Evolutionary conservation across 2,888 invertebrate species (phyloP).

Genomic region (Coecobrya sp.): DNA sequence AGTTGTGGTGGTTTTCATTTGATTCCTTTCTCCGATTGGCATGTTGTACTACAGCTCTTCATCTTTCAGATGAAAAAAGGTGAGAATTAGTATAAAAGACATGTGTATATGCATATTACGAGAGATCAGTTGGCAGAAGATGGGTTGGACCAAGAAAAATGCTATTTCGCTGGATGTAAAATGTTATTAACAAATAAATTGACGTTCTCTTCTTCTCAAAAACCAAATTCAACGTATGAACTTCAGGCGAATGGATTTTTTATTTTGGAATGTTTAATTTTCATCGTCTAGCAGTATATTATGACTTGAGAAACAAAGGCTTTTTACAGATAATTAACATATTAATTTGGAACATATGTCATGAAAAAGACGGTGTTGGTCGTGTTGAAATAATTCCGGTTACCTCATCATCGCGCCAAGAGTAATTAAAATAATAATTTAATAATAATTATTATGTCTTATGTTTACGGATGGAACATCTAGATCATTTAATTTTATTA

Average conservation of each 20-base stretch:
- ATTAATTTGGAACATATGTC: slow-evolving; percentile 43
- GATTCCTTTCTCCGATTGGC: slow-evolving; percentile 67
- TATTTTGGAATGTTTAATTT: slow-evolving; percentile 20
- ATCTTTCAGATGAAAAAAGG: slow-evolving; percentile 74
- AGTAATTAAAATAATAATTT: slow-evolving; percentile 65
- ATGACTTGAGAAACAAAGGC: slow-evolving; percentile 16
- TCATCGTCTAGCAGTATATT: background rate
- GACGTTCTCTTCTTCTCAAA: slow-evolving; percentile 35
- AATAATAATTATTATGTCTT: background rate
- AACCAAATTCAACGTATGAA: background rate
- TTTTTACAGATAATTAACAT: slow-evolving; percentile 43
- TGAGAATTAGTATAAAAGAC: slow-evolving; percentile 74
- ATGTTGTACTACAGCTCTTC: slow-evolving; percentile 66
- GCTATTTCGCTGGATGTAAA: slow-evolving; percentile 70
- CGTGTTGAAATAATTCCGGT: slow-evolving; percentile 36
- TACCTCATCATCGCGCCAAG: slow-evolving; percentile 4
- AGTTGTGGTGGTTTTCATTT: slow-evolving; percentile 60
- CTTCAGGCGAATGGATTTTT: background rate
- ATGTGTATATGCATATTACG: slow-evolving; percentile 11
- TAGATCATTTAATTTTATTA: background rate
- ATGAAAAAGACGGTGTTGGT: slow-evolving; percentile 4
- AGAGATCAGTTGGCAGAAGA: slow-evolving; percentile 49
- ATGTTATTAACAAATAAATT: slow-evolving; percentile 79
- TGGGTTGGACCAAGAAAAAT: slow-evolving; percentile 49
- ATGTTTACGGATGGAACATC: background rate